Conservation (phyloP, 2,113 vertebrate genomes). For the Macrotis lagotis region DNA sequence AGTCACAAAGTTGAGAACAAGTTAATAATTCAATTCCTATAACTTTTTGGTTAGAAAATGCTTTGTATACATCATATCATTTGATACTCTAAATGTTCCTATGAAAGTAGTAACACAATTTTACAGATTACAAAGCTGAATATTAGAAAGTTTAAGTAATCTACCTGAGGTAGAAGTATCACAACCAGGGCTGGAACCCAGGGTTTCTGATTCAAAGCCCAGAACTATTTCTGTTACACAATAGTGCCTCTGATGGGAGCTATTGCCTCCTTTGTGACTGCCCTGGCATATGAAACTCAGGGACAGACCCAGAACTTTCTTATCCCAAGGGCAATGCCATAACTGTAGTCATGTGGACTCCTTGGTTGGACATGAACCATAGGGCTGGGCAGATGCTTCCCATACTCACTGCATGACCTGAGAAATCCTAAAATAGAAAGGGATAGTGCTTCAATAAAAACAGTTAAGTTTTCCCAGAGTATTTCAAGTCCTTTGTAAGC, state of each 20-base stretch:
- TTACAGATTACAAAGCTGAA: background rate
- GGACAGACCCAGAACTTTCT: background rate
- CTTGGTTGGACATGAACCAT: background rate
- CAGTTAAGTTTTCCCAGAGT: background rate
- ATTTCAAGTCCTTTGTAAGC: background rate
- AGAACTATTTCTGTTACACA: background rate
- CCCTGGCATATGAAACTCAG: background rate
- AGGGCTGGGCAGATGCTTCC: background rate
- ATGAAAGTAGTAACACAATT: background rate
- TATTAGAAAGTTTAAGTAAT: background rate
- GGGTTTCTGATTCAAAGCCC: background rate
- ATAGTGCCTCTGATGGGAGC: background rate
- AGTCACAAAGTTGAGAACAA: background rate
- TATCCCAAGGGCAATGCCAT: background rate
- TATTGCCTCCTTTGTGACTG: background rate
- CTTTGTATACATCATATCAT: background rate
- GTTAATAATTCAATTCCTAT: background rate
- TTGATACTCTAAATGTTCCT: background rate
- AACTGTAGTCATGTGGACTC: background rate
- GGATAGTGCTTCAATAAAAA: background rate
- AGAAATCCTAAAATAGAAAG: background rate
- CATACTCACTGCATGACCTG: background rate
- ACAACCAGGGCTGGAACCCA: background rate
- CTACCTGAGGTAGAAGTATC: background rate
- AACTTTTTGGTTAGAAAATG: background rate